phyloP scores from a whole-genome alignment of 1,140 invertebrate species.

The Acromyrmex echinatior region DNA sequence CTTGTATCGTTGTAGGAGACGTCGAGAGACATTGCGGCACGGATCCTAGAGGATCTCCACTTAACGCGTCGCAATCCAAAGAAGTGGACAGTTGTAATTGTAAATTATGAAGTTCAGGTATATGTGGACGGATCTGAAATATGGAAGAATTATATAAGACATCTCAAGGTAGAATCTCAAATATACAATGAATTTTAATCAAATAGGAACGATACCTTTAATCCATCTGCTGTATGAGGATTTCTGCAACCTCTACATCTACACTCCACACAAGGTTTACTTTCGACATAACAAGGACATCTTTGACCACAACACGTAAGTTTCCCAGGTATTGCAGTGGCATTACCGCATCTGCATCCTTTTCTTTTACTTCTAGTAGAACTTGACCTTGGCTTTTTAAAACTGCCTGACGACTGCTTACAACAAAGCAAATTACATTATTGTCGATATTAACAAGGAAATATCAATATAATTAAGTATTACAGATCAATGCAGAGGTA shows the following conservation, averaged over 20 bases:
- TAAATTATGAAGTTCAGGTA: conserved; percentile 88
- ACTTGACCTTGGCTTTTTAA: conserved; percentile 85
- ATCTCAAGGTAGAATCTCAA: not conserved
- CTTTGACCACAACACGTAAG: conserved; percentile 96
- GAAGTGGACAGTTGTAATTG: conserved; percentile 84
- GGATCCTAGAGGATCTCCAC: conserved; percentile 81
- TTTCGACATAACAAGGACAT: conserved; percentile 96
- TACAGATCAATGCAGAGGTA: conserved; percentile 71
- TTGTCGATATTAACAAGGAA: conserved; percentile 23
- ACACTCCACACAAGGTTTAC: conserved; percentile 94
- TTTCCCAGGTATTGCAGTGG: conserved; percentile 94
- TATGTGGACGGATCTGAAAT: conserved; percentile 89
- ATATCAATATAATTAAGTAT: conserved; percentile 18
- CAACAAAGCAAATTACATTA: conserved; percentile 45
- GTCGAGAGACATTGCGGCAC: conserved; percentile 84
- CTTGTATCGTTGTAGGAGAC: conserved; percentile 85
- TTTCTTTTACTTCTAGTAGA: conserved; percentile 88
- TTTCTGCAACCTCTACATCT: conserved; percentile 96
- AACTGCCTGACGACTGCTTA: conserved; percentile 81
- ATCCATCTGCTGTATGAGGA: conserved; percentile 93
- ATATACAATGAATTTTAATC: not conserved
- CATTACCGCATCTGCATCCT: conserved; percentile 96
- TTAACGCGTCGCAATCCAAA: conserved; percentile 82
- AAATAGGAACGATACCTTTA: conserved; percentile 88
- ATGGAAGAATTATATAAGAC: conserved; percentile 22